These are phyloP conservation scores for Acrocephalus scirpaceus DNA, from an alignment of 2,797 vertebrate genomes.

Conservation along the genomic window DNA sequence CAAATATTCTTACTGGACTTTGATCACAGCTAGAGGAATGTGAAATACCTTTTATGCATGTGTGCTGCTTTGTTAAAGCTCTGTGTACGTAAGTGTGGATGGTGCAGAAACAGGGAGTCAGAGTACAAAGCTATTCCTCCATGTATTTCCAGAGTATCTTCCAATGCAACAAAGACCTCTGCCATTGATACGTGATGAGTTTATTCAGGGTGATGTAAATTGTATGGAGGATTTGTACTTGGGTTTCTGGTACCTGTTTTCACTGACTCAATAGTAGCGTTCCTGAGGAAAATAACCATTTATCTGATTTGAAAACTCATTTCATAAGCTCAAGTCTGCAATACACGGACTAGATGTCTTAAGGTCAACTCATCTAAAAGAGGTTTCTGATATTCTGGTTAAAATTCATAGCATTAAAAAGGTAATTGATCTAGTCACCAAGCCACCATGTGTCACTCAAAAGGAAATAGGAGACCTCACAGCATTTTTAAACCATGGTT, in stretches of 20 bases:
- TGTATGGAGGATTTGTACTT: not conserved
- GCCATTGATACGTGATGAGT: not conserved
- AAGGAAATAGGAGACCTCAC: not conserved
- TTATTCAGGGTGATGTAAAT: not conserved
- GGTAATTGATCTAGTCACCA: not conserved
- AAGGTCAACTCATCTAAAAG: not conserved
- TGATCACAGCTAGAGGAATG: not conserved
- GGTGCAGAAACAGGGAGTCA: not conserved
- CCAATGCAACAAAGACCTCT: not conserved
- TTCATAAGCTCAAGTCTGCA: not conserved
- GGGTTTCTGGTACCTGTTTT: not conserved
- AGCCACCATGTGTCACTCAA: not conserved
- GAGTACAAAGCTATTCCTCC: not conserved
- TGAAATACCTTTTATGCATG: not conserved
- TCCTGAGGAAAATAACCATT: not conserved
- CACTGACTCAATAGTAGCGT: not conserved
- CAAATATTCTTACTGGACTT: not conserved
- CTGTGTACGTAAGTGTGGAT: not conserved
- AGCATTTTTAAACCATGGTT: not conserved
- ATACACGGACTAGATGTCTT: not conserved
- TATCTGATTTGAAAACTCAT: not conserved
- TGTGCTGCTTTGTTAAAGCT: not conserved
- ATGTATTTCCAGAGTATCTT: rapidly evolving
- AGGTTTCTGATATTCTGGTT: not conserved
- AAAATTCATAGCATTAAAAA: not conserved